Evolutionary conservation across 2,113 vertebrate species (phyloP), one percentile per base, ranked within the genome.

Genomic region (Marmota flaviventris): DNA sequence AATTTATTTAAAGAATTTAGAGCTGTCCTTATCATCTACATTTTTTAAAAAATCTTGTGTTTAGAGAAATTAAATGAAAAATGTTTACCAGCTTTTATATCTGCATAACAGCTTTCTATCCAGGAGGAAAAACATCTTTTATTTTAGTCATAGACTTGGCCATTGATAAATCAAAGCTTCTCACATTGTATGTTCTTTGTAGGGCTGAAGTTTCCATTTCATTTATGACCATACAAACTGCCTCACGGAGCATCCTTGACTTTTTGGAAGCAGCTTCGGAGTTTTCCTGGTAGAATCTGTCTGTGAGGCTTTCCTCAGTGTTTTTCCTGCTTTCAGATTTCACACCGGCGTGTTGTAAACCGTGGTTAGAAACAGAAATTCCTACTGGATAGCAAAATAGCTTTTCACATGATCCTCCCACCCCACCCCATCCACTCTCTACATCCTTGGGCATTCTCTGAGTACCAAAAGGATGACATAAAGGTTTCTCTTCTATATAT

Each of bases 31-130:
- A 63, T 75, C 25, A 56, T 65, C 1, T 93, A 27, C 34, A 73
- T 88, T 70, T 83, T 37, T 70, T 2, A 32, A 25, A 18, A 53
- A 53, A 75, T 34, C 1, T 58, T 65, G 2, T 58, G 63, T 73
- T 95, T 70, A 45, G 1, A 25, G 69, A 78, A 48, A 77, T 88
- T 39, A 94, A 95, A 58, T 85, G 56, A 69, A 90, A 75, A 90
- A 75, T 6, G 32, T 14, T 76, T 39, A 48, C 7, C 39, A 83
- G 11, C 25, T 39, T 32, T 61, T 51, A 37, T 0, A 72, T 8
- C 4, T 7, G 1, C 61, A 8, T 79, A 90, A 53, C 58, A 17
- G 56, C 0, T 75, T 84, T 85, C 70, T 89, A 42, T 39, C 24
- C 58, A 12, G 29, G 65, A 95, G 4, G 3, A 78, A 18, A 85